Percentiles rank a stretch among this genome's conserved stretches.
These are phyloP conservation scores for Drosophila varians DNA, from an alignment of 1,140 invertebrate species.

Conservation along the genomic window DNA sequence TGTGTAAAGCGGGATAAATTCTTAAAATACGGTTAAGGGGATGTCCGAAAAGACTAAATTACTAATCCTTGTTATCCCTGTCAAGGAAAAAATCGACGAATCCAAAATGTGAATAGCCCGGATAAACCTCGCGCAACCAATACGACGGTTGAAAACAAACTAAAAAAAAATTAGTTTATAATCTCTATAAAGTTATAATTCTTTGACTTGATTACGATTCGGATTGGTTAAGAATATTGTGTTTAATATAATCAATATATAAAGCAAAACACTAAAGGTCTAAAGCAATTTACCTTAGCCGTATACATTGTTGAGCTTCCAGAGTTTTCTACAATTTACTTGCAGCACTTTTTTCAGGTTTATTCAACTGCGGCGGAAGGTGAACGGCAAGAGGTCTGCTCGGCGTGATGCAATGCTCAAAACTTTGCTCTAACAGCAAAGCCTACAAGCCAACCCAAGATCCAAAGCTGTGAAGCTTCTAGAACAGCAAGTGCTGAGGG, in stretches of 20 bases:
- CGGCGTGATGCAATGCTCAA: too few species aligned
- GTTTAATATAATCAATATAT: constrained; percentile 5
- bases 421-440: too few species aligned
- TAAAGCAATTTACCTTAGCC: constrained; percentile 33
- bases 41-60: too few species aligned
- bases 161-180: constrained; percentile 23
- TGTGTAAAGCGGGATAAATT: constrained; percentile 9
- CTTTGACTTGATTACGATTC: neutral
- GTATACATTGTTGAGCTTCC: too few species aligned
- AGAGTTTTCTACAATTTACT: too few species aligned
- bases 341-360: too few species aligned
- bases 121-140: constrained; percentile 4
- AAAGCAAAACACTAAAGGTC: constrained; percentile 1
- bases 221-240: constrained; percentile 15
- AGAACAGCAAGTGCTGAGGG: too few species aligned
- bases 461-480: too few species aligned
- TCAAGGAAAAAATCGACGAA: constrained; percentile 4
- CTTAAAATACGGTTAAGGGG: neutral
- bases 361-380: too few species aligned
- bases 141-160: constrained; percentile 4
- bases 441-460: too few species aligned
- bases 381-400: too few species aligned
- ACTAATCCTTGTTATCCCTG: neutral
- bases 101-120: constrained; percentile 3
- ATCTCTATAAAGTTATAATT: constrained; percentile 13